A percentile compares a stretch with the other conserved stretches of the same genome.
Conservation (phyloP, 2,797 vertebrate species). For the Peromyscus aztecus region DNA sequence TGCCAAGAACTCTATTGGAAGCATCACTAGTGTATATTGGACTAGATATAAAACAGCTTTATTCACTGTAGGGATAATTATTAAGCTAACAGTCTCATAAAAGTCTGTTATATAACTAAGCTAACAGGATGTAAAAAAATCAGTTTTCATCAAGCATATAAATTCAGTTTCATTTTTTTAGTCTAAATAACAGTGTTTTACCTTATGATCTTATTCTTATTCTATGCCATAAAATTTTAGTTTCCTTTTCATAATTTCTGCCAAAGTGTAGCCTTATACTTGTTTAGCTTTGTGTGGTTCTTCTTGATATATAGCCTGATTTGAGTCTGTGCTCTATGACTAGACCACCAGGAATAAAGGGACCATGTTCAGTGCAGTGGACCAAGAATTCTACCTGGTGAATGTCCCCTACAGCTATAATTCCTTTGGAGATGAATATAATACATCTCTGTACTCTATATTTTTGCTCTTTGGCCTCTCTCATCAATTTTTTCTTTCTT, state of each 20-base stretch:
- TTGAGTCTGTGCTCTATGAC: too few species aligned
- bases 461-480: neutral
- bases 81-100: neutral
- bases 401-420: neutral
- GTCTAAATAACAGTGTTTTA: neutral
- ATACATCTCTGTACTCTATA: neutral
- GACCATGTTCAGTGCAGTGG: too few species aligned
- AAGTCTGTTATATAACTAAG: neutral
- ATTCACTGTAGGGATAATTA: neutral
- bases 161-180: neutral
- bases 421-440: neutral
- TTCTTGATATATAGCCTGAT: neutral
- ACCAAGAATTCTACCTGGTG: neutral
- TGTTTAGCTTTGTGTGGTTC: neutral
- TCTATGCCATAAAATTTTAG: neutral
- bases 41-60: neutral
- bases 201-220: neutral
- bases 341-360: neutral
- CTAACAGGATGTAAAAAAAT: neutral
- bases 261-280: neutral
- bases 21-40: neutral
- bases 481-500: neutral
- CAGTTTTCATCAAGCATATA: neutral
- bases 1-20: neutral
- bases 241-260: neutral